phyloP scores from a whole-genome alignment of 2,797 vertebrate genomes.

The Smutsia temminckii region DNA sequence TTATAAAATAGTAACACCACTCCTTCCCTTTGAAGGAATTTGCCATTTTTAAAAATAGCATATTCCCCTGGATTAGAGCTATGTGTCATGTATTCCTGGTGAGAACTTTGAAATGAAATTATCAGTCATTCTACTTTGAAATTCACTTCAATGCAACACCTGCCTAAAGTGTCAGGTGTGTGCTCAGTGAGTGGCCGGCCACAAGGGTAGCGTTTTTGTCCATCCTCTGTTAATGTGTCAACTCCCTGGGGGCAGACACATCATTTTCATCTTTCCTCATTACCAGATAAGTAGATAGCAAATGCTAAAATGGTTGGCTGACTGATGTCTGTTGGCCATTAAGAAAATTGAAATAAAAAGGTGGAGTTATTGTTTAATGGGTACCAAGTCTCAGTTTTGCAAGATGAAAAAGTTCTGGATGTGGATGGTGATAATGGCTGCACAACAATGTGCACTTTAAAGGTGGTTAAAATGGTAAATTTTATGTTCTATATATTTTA shows the following conservation, averaged over 20 bases:
- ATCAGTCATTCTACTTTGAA: conserved; percentile 41
- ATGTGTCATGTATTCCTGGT: background rate
- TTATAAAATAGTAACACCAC: background rate
- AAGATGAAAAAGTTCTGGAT: background rate
- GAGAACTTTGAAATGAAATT: conserved; percentile 1
- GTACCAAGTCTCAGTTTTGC: background rate
- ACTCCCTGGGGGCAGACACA: conserved; percentile 8
- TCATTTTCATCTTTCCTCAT: background rate
- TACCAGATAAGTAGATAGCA: conserved; percentile 34
- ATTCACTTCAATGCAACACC: background rate
- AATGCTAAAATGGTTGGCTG: background rate
- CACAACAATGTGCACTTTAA: background rate
- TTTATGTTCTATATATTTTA: background rate
- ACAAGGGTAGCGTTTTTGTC: background rate
- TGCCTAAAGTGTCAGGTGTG: conserved; percentile 24
- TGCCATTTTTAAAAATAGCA: background rate
- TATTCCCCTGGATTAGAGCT: background rate
- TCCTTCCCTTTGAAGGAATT: conserved; percentile 6
- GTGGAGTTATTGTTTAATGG: conserved; percentile 17
- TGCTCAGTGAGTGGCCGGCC: background rate
- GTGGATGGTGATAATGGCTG: background rate
- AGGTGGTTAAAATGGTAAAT: background rate
- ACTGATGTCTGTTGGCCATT: background rate
- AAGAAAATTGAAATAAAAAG: conserved; percentile 56
- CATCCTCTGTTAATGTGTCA: conserved; percentile 12